Conservation (phyloP, 1,140 invertebrate species). For the Paracyclopina nana region DNA sequence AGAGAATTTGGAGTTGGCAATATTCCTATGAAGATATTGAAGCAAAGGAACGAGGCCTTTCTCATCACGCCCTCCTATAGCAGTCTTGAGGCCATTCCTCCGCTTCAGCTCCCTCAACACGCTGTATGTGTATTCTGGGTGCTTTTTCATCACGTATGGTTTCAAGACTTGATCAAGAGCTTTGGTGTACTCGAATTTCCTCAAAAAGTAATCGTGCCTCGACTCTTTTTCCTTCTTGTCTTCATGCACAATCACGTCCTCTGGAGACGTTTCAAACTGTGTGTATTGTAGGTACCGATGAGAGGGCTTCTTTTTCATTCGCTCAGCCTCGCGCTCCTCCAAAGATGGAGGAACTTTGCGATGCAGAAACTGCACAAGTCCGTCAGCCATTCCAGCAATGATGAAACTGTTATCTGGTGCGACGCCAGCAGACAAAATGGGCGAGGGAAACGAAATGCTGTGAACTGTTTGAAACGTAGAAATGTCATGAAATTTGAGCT, state of each 20-base stretch:
- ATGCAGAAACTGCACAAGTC: constrained; percentile 12
- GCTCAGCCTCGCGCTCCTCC: not conserved
- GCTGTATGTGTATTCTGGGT: constrained; percentile 51
- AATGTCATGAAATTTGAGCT: not conserved
- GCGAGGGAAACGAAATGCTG: not conserved
- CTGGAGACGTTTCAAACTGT: constrained; percentile 20
- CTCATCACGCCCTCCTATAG: constrained; percentile 17
- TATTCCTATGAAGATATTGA: not conserved
- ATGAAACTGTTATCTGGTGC: constrained; percentile 12
- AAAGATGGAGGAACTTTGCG: no score
- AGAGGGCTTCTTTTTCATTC: not conserved
- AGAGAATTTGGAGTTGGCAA: constrained; percentile 1
- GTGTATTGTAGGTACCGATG: not conserved
- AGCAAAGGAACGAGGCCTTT: not conserved
- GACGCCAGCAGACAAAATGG: not conserved
- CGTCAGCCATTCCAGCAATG: constrained; percentile 12
- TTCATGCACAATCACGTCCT: constrained; percentile 23
- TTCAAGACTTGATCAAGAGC: constrained; percentile 51
- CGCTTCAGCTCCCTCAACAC: constrained; percentile 61
- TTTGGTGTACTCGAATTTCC: constrained; percentile 59
- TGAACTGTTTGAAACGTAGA: not conserved
- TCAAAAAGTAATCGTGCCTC: constrained; percentile 42
- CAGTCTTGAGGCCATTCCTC: constrained; percentile 19
- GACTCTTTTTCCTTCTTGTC: constrained; percentile 18
- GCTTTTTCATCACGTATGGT: constrained; percentile 36